Conservation (phyloP, 2,888 invertebrate species). For the Acanthosepion lycidas region DNA sequence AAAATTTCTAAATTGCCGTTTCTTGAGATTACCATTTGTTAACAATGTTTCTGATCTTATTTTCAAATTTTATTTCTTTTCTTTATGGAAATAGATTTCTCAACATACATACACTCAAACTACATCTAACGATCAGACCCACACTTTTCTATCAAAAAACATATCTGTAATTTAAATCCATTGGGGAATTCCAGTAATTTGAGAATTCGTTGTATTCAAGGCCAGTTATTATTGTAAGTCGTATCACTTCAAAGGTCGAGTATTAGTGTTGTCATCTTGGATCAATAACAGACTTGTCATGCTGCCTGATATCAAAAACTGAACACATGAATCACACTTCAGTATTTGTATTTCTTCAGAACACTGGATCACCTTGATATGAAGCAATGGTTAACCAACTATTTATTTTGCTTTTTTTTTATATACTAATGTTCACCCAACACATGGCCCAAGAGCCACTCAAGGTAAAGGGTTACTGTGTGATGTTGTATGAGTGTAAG, state of each 20-base stretch:
- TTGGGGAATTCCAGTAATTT: not conserved
- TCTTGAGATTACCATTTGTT: no score
- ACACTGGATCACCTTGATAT: no score
- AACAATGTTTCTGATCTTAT: no score
- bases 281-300: conserved; percentile 5
- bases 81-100: not conserved
- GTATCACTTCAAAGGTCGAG: not conserved
- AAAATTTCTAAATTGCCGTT: no score
- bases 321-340: not conserved
- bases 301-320: not conserved
- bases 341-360: not conserved
- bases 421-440: no score
- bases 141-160: not conserved
- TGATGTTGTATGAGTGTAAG: no score
- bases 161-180: conserved; percentile 4
- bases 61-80: no score
- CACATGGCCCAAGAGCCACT: no score
- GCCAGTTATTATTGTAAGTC: not conserved
- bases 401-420: no score
- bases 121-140: not conserved
- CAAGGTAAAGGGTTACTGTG: no score
- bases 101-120: not conserved
- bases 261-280: not conserved
- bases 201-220: not conserved
- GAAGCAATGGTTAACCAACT: no score